Base-by-base conservation (phyloP, 2,113 vertebrate species). In the Cheilinus undulatus region DNA sequence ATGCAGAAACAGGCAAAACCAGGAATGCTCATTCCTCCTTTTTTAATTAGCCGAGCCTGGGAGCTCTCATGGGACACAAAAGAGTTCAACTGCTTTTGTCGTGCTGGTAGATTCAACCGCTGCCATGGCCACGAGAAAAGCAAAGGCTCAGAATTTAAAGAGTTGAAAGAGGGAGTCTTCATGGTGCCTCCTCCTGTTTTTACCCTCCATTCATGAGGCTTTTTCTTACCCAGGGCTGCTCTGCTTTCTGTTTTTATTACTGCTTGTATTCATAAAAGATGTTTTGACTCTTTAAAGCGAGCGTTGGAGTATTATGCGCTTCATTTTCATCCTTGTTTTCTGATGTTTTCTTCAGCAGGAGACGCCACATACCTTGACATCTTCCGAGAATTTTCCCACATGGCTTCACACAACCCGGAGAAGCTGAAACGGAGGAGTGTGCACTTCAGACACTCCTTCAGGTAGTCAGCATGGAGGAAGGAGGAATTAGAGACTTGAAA, bases 341-440 rank as follows among this genome's bases (percentile, higher is more conserved):
- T 3, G 0, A 38, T 62, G 5, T 62, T 77, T 49, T 9, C 59
- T 22, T 80, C 82, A 91, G 28, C 91, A 96, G 96, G 96, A 76
- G 96, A 96, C 61, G 89, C 95, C 46, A 96, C 95, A 0, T 96
- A 96, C 79, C 87, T 96, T 5, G 95, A 97, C 91, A 96, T 97
- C 92, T 96, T 96, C 89, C 58, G 95, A 20, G 96, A 97, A 38
- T 96, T 96, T 85, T 97, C 96, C 30, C 95, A 96, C 91, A 96
- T 97, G 95, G 96, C 96, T 0, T 97, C 95, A 0, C 94, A 97
- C 88, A 94, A 96, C 76, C 96, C 96, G 0, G 95, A 96, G 70
- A 95, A 95, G 71, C 91, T 96, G 76, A 95, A 95, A 24, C 79
- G 95, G 3, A 92, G 95, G 72, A 97, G 95, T 38, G 86, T 95